Percentiles rank a stretch among this genome's conserved stretches.
phyloP scores from a whole-genome alignment of 92 coral and sea anemone genomes.

The Paragorgia papillata region DNA sequence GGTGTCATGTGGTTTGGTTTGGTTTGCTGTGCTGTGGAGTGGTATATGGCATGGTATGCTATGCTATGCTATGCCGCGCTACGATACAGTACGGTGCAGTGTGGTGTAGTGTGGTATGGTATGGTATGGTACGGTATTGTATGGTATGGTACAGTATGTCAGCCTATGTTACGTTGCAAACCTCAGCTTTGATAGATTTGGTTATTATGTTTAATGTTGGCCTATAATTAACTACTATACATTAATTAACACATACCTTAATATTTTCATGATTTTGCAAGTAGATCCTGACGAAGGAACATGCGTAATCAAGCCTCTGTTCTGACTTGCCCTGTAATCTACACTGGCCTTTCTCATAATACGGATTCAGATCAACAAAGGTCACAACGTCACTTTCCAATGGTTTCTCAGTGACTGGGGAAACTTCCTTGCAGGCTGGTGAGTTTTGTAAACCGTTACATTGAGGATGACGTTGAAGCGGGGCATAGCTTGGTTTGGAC shows the following conservation, averaged over 20 bases:
- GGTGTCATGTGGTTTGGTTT: no score
- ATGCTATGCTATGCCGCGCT: no score
- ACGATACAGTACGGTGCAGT: no score
- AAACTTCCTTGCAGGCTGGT: neutral
- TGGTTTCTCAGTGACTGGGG: neutral
- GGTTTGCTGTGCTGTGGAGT: no score
- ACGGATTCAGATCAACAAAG: slow-evolving; percentile 74
- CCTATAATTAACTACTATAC: no score
- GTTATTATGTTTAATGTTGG: no score
- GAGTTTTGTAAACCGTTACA: neutral
- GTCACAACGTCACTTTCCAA: slow-evolving; percentile 45
- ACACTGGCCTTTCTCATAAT: slow-evolving; percentile 91
- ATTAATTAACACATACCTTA: slow-evolving; percentile 33
- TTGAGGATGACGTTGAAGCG: neutral
- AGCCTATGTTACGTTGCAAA: no score
- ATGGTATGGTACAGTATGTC: no score
- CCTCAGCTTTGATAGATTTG: no score
- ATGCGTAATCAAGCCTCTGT: slow-evolving; percentile 86
- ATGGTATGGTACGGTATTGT: no score
- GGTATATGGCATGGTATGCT: no score
- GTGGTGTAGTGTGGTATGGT: no score
- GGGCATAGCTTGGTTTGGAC: neutral
- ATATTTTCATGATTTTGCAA: slow-evolving; percentile 58
- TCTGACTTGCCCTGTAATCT: slow-evolving; percentile 93
- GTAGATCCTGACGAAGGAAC: slow-evolving; percentile 72